phyloP scores from a whole-genome alignment of 2,888 invertebrate genomes.

The Plagodis dolabraria region DNA sequence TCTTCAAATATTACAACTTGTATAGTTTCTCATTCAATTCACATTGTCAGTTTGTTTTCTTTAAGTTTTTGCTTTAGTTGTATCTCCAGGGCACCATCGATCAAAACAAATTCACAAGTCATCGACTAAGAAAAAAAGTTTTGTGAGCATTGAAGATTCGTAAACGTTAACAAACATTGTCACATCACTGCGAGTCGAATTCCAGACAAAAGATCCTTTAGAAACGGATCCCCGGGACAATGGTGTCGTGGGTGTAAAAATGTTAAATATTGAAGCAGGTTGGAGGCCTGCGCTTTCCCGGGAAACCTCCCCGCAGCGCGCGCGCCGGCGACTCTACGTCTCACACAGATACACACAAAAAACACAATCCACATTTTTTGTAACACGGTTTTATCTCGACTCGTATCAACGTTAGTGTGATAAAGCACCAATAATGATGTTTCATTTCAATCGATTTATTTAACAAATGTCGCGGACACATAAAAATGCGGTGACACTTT shows the following conservation, averaged over 20 bases:
- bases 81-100: constrained; percentile 67
- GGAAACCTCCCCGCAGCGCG: constrained; percentile 81
- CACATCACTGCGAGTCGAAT: constrained; percentile 76
- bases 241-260: constrained; percentile 76
- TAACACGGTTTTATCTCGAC: constrained; percentile 68
- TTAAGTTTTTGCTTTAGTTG: constrained; percentile 55
- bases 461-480: constrained; percentile 64
- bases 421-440: constrained; percentile 84
- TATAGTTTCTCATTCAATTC: constrained; percentile 36
- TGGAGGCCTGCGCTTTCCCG: constrained; percentile 64
- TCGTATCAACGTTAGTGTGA: constrained; percentile 77
- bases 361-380: constrained; percentile 70
- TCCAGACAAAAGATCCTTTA: constrained; percentile 73
- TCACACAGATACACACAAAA: constrained; percentile 76
- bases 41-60: constrained; percentile 59
- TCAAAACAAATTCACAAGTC: constrained; percentile 84
- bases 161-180: constrained; percentile 81
- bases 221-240: constrained; percentile 69
- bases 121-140: constrained; percentile 78
- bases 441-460: constrained; percentile 77
- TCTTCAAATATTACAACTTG: constrained; percentile 40
- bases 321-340: constrained; percentile 77
- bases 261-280: constrained; percentile 80
- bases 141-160: constrained; percentile 74
- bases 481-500: constrained; percentile 69